Percentiles rank a stretch among this genome's conserved stretches.
Conservation (phyloP, 2,113 vertebrate species). For the Oreochromis tanganicae region DNA sequence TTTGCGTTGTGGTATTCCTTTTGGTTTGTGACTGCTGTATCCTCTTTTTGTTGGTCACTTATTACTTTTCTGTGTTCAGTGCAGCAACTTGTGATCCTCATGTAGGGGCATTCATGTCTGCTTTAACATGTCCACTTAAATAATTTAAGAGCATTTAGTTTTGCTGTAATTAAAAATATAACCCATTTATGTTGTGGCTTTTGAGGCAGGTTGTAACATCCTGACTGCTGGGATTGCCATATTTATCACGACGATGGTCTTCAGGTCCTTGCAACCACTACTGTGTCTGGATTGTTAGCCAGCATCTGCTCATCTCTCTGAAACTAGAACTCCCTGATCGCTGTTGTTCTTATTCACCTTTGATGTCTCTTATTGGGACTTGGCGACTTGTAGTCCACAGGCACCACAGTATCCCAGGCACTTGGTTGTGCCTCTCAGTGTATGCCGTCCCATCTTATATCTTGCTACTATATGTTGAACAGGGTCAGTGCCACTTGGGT, state of each 20-base stretch:
- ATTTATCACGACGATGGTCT: fast-evolving
- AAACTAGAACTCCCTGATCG: neutral
- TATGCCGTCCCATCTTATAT: too few species aligned
- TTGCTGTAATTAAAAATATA: neutral
- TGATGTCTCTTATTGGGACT: too few species aligned
- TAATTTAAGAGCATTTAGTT: neutral
- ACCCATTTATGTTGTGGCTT: neutral
- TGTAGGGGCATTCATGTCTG: neutral
- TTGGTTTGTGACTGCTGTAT: neutral
- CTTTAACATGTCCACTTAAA: neutral
- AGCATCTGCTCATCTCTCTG: neutral
- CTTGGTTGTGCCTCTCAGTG: too few species aligned
- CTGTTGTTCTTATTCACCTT: neutral
- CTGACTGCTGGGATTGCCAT: neutral
- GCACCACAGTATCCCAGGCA: too few species aligned
- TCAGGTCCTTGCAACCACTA: neutral
- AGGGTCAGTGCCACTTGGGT: too few species aligned
- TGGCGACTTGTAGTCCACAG: too few species aligned
- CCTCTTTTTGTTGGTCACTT: neutral
- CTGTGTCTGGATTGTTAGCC: neutral
- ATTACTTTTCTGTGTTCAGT: neutral
- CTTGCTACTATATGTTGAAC: too few species aligned
- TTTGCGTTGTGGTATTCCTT: neutral
- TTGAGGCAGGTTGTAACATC: neutral
- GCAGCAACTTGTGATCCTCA: neutral